A percentile compares a stretch with the other conserved stretches of the same genome.
phyloP scores from a whole-genome alignment of 2,888 invertebrate genomes.

The Pomacea canaliculata region DNA sequence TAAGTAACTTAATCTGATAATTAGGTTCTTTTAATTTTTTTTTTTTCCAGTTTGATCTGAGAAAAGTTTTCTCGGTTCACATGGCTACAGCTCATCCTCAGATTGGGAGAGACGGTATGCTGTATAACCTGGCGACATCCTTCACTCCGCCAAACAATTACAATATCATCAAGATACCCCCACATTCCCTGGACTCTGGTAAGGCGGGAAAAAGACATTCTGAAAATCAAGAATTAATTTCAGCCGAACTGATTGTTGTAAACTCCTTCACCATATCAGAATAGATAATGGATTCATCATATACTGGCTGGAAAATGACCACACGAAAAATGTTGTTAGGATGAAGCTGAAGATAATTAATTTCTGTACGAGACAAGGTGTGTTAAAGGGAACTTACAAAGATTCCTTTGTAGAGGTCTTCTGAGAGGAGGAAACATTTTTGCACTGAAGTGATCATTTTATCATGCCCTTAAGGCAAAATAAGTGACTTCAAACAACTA shows the following conservation, averaged over 20 bases:
- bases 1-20: too few relatives aligned
- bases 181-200: slow-evolving; percentile 21
- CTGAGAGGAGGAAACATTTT: too few relatives aligned
- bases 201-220: neutral
- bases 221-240: neutral
- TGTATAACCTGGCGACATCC: slow-evolving; percentile 86
- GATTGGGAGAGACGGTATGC: slow-evolving; percentile 80
- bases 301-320: too few relatives aligned
- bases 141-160: slow-evolving; percentile 37
- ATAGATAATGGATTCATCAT: too few relatives aligned
- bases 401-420: too few relatives aligned
- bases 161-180: slow-evolving; percentile 50
- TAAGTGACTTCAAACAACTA: too few relatives aligned
- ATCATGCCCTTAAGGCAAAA: too few relatives aligned
- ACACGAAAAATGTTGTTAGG: too few relatives aligned
- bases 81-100: slow-evolving; percentile 91
- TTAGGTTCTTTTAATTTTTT: neutral
- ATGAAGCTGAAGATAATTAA: neutral
- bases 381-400: too few relatives aligned
- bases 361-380: too few relatives aligned
- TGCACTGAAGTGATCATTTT: too few relatives aligned
- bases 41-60: slow-evolving; percentile 74
- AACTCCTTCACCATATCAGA: neutral
- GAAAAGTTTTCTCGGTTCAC: slow-evolving; percentile 78
- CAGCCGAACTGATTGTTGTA: neutral